Evolutionary conservation across 2,797 vertebrate species (phyloP).

Genomic region (Salmo trutta): DNA sequence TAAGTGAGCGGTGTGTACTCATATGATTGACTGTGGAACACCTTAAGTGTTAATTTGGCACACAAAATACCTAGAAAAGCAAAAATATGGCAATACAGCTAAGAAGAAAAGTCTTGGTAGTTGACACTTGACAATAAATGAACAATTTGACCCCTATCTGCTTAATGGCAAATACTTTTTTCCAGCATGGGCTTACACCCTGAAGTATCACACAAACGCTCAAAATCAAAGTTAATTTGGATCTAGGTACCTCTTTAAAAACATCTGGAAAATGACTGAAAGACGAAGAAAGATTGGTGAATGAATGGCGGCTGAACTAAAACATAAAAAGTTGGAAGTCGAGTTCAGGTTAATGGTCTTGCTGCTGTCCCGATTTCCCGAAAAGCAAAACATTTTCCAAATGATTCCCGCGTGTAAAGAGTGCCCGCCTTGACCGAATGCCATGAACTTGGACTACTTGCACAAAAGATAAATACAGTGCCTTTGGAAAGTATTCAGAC

Average conservation of each 20-base stretch:
- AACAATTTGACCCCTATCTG: conserved; percentile 57
- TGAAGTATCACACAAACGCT: conserved; percentile 60
- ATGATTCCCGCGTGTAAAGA: background rate
- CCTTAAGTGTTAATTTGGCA: conserved; percentile 61
- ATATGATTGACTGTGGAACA: conserved; percentile 61
- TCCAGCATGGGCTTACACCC: conserved; percentile 49
- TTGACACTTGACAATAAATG: conserved; percentile 47
- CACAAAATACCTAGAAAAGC: conserved; percentile 46
- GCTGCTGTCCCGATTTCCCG: background rate
- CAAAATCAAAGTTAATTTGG: conserved; percentile 47
- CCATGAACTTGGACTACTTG: too few species aligned
- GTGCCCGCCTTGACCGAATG: background rate
- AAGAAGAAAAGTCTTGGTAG: conserved; percentile 17
- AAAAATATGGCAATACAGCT: conserved; percentile 39
- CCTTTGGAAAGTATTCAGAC: too few species aligned
- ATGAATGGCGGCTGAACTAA: background rate
- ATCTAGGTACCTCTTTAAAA: conserved; percentile 44
- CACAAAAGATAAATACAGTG: too few species aligned
- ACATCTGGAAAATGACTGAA: conserved; percentile 53
- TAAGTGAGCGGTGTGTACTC: conserved; percentile 12
- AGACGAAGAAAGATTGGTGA: background rate
- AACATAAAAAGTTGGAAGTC: background rate
- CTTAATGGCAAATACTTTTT: conserved; percentile 60
- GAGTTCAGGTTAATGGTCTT: background rate
- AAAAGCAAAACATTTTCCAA: background rate